Base-by-base conservation (phyloP, 2,113 vertebrate species). In the Silurus glanis region DNA sequence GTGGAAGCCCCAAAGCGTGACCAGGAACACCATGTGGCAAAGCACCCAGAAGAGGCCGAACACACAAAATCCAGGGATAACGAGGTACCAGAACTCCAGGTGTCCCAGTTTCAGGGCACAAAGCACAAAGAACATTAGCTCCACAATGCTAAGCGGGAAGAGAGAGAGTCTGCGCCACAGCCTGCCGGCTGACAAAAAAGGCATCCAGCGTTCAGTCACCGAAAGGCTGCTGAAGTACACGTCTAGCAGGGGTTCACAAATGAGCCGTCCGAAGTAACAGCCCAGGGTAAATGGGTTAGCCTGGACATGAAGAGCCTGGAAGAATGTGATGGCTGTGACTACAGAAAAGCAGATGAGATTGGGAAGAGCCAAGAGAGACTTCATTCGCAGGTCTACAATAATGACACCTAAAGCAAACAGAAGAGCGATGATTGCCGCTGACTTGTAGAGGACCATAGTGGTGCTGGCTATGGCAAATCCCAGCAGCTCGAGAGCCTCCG, bases 1-100 rank as follows among this genome's bases (percentile, higher is more conserved):
- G 94, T 99, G 97, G 93, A 99, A 99, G 74, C 98, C 98, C 98
- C 98, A 99, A 19, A 99, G 94, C 53, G 98, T 98, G 93, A 98
- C 96, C 87, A 98, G 94, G 92, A 99, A 96, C 92, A 98, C 97
- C 47, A 97, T 89, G 83, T 99, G 98, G 90, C 97, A 99, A 90
- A 99, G 94, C 91, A 96, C 91, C 98, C 98, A 99, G 91, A 99
- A 98, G 90, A 99, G 94, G 84, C 97, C 96, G 89, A 99, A 98
- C 92, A 98, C 93, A 85, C 96, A 97, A 95, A 99, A 99, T 6
- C 98, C 97, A 4, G 98, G 98, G 92, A 99, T 99, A 87, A 99
- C 97, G 93, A 99, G 96, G 92, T 99, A 99, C 98, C 98, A 99
- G 83, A 94, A 94, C 76, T 96, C 93, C 93, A 98, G 94, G 89